Conservation (phyloP, 2,113 vertebrate species). For the Lichenostomus cassidix region DNA sequence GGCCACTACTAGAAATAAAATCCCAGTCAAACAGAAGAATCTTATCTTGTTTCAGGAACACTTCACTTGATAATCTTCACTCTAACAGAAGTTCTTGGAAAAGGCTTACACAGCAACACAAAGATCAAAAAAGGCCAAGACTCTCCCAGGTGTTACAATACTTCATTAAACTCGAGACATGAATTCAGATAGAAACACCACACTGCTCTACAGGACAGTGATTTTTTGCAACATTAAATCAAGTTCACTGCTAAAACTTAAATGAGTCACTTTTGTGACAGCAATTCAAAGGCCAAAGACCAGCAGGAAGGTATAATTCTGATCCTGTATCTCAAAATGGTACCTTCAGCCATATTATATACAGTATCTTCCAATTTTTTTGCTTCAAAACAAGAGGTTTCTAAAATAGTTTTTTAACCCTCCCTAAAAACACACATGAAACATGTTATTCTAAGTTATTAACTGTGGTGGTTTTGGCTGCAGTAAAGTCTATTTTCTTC, state of each 20-base stretch:
- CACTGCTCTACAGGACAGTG: background rate
- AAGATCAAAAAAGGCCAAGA: background rate
- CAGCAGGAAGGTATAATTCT: background rate
- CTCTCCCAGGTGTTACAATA: background rate
- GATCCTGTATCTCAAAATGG: background rate
- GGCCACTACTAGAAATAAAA: background rate
- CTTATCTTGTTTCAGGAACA: background rate
- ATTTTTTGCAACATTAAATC: background rate
- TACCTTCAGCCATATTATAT: background rate
- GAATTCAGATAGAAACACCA: background rate
- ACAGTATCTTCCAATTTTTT: background rate
- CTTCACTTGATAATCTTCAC: background rate
- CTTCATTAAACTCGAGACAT: rapidly evolving
- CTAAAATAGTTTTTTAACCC: background rate
- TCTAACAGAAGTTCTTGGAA: background rate
- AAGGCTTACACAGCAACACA: background rate
- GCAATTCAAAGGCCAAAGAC: background rate
- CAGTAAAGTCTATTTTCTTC: background rate
- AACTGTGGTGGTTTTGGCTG: background rate
- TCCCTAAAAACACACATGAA: background rate
- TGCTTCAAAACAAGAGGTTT: background rate
- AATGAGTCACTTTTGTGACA: background rate
- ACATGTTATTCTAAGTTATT: background rate
- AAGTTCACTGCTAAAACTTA: background rate
- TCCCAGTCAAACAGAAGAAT: background rate